Evolutionary conservation across 2,113 vertebrate genomes (phyloP).

Genomic region (Mesoclemmys tuberculata): DNA sequence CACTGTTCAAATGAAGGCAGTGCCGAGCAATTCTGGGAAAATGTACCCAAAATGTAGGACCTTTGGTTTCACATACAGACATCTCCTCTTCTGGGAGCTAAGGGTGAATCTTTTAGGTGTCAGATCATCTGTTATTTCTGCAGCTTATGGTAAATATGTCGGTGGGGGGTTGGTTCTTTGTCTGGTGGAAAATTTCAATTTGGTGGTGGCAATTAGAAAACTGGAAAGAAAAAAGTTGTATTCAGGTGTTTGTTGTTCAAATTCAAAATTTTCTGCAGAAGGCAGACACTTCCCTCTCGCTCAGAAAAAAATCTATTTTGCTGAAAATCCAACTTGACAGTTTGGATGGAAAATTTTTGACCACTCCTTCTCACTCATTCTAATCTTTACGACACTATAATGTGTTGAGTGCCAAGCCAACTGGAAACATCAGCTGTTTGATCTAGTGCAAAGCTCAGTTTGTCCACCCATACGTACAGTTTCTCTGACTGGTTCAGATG

Average conservation of each 20-base stretch:
- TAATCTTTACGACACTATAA: neutral
- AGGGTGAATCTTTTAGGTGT: rapidly evolving
- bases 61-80: neutral
- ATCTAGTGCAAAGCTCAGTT: neutral
- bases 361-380: rapidly evolving
- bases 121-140: neutral
- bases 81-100: rapidly evolving
- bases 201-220: neutral
- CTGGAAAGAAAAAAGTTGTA: neutral
- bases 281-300: neutral
- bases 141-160: neutral
- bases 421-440: neutral
- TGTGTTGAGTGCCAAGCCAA: neutral
- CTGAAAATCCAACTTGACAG: neutral
- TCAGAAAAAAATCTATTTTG: neutral
- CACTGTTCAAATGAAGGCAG: neutral
- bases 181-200: neutral
- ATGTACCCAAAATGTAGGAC: rapidly evolving
- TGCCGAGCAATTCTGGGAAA: neutral
- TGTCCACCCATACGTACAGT: rapidly evolving
- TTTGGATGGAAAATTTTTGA: neutral
- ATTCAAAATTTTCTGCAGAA: neutral
- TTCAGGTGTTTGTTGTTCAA: neutral
- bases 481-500: rapidly evolving
- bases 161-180: neutral